Conservation (phyloP, 2,888 invertebrate species). For the Tipula helvola region DNA sequence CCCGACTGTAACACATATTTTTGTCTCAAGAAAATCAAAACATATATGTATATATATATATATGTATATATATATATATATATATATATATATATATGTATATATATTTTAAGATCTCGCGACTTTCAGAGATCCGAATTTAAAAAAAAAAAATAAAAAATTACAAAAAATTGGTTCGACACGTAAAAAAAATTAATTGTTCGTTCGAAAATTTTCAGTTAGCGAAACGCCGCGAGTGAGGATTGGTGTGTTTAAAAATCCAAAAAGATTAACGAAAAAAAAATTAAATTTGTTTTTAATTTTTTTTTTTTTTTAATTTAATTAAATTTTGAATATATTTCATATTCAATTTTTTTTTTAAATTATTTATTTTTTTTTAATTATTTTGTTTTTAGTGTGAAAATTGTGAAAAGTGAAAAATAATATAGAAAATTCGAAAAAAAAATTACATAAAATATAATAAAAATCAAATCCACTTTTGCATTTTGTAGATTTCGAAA, state of each 20-base stretch:
- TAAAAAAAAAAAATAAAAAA: background rate
- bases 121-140: background rate
- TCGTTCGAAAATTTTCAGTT: slow-evolving; percentile 15
- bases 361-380: background rate
- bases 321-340: background rate
- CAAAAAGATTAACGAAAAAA: background rate
- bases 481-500: background rate
- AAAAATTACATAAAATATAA: background rate
- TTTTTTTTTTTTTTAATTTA: background rate
- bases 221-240: slow-evolving; percentile 21
- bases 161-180: background rate
- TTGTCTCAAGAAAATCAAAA: background rate
- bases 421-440: background rate
- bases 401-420: background rate
- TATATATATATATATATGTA: too few relatives aligned
- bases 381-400: background rate
- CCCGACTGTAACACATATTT: background rate
- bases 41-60: too few relatives aligned
- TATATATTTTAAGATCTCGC: background rate
- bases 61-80: too few relatives aligned
- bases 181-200: background rate
- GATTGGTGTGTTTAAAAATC: slow-evolving; percentile 13
- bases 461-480: background rate
- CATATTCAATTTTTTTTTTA: background rate
- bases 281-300: background rate